Evolutionary conservation across 2,888 invertebrate species (phyloP).

Genomic region (Teinopalpus imperialis): DNA sequence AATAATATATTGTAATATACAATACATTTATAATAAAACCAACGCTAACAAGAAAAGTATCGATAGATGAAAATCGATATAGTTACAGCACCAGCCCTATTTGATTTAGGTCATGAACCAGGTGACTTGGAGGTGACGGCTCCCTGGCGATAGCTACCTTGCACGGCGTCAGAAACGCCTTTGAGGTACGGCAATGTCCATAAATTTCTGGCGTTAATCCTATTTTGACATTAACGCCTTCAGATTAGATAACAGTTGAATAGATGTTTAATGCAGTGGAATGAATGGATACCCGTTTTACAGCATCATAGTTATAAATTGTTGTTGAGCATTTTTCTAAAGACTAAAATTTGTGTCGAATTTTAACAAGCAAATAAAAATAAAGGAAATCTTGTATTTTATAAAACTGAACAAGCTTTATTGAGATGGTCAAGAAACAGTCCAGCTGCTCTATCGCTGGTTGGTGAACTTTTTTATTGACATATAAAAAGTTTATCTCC

Average conservation of each 20-base stretch:
- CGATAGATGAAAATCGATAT: neutral
- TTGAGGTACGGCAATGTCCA: neutral
- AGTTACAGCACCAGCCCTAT: neutral
- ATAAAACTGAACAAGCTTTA: too few relatives aligned
- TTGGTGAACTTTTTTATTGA: too few relatives aligned
- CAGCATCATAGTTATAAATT: too few relatives aligned
- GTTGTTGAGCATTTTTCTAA: too few relatives aligned
- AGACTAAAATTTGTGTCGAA: too few relatives aligned
- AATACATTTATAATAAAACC: too few relatives aligned
- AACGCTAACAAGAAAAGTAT: neutral
- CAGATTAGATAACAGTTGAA: neutral
- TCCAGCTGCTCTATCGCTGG: too few relatives aligned
- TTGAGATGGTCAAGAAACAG: too few relatives aligned
- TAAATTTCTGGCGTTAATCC: constrained; percentile 1
- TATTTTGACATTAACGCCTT: neutral
- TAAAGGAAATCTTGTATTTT: too few relatives aligned
- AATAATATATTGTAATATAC: too few relatives aligned
- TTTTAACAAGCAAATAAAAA: too few relatives aligned
- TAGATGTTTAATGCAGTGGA: neutral
- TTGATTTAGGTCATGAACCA: neutral
- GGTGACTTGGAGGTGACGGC: neutral
- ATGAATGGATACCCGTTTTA: neutral
- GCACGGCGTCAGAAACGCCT: neutral
- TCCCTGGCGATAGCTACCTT: neutral
- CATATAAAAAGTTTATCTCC: too few relatives aligned